phyloP scores from a whole-genome alignment of 2,797 vertebrate species.

The Vipera latastei region DNA sequence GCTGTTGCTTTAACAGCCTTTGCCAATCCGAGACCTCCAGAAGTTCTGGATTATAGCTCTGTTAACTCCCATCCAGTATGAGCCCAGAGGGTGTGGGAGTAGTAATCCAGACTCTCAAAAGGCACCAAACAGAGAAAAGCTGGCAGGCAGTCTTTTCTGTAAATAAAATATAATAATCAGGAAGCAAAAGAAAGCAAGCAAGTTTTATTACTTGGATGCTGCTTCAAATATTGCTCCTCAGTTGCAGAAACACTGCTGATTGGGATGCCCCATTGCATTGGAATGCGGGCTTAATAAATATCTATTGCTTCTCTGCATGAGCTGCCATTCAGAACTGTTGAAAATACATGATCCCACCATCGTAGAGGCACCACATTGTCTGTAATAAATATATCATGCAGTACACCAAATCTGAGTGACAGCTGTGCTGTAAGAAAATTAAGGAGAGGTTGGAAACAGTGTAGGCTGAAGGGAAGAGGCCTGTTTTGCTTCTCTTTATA shows the following conservation, averaged over 20 bases:
- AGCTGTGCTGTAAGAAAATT: slow-evolving; percentile 1
- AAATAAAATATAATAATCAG: not conserved
- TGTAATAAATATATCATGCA: not conserved
- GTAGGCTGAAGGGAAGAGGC: not conserved
- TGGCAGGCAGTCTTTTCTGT: not conserved
- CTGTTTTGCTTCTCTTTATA: not conserved
- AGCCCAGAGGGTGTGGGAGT: not conserved
- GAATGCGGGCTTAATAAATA: not conserved
- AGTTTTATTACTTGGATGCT: not conserved
- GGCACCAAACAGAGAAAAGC: not conserved
- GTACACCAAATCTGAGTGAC: slow-evolving; percentile 11
- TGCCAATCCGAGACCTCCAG: not conserved
- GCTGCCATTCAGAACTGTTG: slow-evolving; percentile 9
- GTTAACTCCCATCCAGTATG: not conserved
- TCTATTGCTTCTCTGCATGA: slow-evolving; percentile 13
- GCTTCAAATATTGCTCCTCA: not conserved
- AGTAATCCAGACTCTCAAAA: not conserved
- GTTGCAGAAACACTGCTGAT: not conserved
- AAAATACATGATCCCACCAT: not conserved
- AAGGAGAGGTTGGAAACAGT: not conserved
- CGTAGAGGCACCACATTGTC: not conserved
- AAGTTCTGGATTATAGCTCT: not conserved
- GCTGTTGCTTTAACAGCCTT: not conserved
- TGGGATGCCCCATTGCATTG: not conserved
- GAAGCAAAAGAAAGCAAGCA: not conserved